Conservation (phyloP, 2,888 invertebrate species). For the Buathra laborator region DNA sequence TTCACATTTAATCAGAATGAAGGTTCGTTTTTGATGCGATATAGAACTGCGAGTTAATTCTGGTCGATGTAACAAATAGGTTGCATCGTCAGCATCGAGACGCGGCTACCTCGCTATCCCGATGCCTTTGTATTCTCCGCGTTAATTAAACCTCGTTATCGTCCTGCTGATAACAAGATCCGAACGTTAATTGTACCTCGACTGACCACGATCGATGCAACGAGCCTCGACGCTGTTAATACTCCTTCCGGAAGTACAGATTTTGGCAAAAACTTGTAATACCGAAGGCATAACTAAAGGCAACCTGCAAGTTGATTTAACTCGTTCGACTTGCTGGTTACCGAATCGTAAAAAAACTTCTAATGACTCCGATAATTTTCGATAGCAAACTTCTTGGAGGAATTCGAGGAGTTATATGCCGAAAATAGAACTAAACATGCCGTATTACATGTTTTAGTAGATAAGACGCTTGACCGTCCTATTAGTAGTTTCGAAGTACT, state of each 20-base stretch:
- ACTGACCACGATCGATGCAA: constrained; percentile 64
- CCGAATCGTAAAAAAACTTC: no score
- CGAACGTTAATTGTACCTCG: constrained; percentile 69
- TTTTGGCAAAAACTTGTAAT: no score
- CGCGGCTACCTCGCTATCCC: constrained; percentile 11
- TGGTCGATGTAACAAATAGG: constrained; percentile 23
- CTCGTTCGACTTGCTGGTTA: no score
- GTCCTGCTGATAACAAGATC: constrained; percentile 67
- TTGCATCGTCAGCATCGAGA: constrained; percentile 29
- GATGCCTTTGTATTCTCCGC: constrained; percentile 57
- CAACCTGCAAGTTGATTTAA: no score
- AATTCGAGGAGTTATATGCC: no score
- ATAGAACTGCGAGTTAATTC: constrained; percentile 25
- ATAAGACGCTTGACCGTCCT: no score
- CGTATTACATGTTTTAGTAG: no score
- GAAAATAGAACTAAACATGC: no score
- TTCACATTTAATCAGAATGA: neutral
- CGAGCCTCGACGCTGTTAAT: constrained; percentile 30
- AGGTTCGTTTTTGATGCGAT: neutral
- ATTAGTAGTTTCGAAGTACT: no score
- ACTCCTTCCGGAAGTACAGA: neutral
- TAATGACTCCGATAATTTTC: no score
- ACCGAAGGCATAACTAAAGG: no score
- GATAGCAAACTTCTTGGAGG: no score
- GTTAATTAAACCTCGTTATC: constrained; percentile 68